Percentiles rank a stretch among this genome's conserved stretches.
Evolutionary conservation across 2,113 vertebrate genomes (phyloP).

Genomic region (Bufo gargarizans): DNA sequence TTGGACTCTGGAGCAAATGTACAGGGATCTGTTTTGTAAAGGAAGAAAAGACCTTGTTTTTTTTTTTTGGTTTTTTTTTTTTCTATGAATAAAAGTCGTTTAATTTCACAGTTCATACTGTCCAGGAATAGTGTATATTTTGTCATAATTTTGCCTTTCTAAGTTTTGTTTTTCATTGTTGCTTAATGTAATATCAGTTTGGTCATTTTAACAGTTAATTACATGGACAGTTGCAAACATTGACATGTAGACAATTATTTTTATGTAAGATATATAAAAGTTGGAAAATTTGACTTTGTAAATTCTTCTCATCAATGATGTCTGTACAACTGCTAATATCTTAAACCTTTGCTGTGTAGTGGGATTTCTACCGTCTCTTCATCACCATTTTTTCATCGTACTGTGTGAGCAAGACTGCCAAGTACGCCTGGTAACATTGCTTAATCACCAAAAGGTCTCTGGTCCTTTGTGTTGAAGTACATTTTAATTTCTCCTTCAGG

Average conservation of each 20-base stretch:
- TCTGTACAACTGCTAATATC: conserved; percentile 81
- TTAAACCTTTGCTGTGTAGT: conserved; percentile 80
- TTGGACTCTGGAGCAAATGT: conserved; percentile 89
- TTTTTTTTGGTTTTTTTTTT: conserved; percentile 68
- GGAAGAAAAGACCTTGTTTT: not conserved
- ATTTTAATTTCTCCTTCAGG: conserved; percentile 66
- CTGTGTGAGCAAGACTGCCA: conserved; percentile 83
- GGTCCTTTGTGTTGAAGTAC: conserved; percentile 88
- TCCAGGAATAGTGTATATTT: conserved; percentile 78
- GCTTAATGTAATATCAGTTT: conserved; percentile 83
- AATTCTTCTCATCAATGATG: conserved; percentile 78
- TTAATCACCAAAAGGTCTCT: conserved; percentile 82
- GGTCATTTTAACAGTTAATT: conserved; percentile 85
- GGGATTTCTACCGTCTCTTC: conserved; percentile 80
- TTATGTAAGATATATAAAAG: conserved; percentile 88
- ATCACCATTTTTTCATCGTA: conserved; percentile 74
- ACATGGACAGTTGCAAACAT: conserved; percentile 82
- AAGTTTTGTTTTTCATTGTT: conserved; percentile 68
- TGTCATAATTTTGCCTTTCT: conserved; percentile 80
- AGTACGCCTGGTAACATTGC: conserved; percentile 83
- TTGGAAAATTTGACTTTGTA: conserved; percentile 74
- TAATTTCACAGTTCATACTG: conserved; percentile 81
- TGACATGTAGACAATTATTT: conserved; percentile 86
- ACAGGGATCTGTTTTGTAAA: conserved; percentile 84
- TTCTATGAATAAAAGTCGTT: conserved; percentile 80